Evolutionary conservation across 2,113 vertebrate genomes (phyloP).

Genomic region (Psittacula cyanocephala): DNA sequence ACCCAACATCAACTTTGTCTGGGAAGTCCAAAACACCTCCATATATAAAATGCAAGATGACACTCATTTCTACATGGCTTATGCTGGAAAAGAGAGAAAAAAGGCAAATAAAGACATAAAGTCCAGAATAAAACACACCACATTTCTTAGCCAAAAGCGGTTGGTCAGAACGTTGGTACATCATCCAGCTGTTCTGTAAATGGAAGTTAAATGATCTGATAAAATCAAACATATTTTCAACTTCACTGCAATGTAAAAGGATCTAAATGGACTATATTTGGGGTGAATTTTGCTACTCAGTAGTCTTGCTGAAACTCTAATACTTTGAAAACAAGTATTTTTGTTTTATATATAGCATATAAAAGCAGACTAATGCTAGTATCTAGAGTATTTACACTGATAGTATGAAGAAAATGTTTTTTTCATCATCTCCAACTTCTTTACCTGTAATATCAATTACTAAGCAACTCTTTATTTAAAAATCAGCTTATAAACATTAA

Average conservation of each 20-base stretch:
- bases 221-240: not conserved
- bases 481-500: not conserved
- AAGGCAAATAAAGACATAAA: not conserved
- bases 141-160: not conserved
- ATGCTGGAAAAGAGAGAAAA: slow-evolving; percentile 77
- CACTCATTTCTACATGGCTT: slow-evolving; percentile 85
- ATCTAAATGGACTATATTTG: not conserved
- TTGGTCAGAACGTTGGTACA: not conserved
- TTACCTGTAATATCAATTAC: not conserved
- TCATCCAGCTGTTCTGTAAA: not conserved
- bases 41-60: slow-evolving; percentile 92
- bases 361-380: not conserved
- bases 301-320: not conserved
- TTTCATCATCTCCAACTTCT: not conserved
- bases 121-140: not conserved
- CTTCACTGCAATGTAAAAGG: not conserved
- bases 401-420: not conserved
- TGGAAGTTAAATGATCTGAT: not conserved
- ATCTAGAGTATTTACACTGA: not conserved
- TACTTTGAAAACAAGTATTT: not conserved
- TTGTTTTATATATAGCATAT: too few species aligned
- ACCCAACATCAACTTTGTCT: slow-evolving; percentile 85
- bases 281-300: not conserved
- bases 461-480: not conserved
- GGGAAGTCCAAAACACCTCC: slow-evolving; percentile 90